These are phyloP conservation scores for Drosophila borborema DNA, from an alignment of 2,888 invertebrate genomes.

Conservation along the genomic window DNA sequence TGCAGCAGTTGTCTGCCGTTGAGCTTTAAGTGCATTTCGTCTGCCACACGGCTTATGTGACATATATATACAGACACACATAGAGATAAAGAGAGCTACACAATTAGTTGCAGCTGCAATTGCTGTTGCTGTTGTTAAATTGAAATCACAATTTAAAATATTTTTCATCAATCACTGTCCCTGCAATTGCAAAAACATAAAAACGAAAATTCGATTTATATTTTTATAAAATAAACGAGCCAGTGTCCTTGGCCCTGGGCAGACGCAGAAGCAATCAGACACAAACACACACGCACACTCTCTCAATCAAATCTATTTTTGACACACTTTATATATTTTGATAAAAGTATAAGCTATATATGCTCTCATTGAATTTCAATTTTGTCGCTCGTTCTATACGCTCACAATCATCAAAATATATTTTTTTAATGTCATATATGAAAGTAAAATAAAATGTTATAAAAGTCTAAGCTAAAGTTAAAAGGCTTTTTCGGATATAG, in stretches of 20 bases:
- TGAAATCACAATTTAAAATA: constrained; percentile 54
- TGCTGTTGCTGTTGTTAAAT: constrained; percentile 20
- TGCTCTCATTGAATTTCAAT: constrained; percentile 66
- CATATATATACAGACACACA: constrained; percentile 44
- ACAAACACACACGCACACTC: neutral
- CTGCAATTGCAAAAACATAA: constrained; percentile 29
- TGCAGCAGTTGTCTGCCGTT: constrained; percentile 50
- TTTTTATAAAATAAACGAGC: constrained; percentile 6
- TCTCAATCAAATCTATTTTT: constrained; percentile 2
- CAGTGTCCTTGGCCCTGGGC: constrained; percentile 27
- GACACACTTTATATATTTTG: neutral
- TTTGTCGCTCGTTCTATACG: constrained; percentile 35
- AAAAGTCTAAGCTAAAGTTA: neutral
- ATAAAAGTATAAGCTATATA: constrained; percentile 12
- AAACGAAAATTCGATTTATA: constrained; percentile 20
- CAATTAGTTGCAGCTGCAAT: constrained; percentile 58
- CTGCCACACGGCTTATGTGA: constrained; percentile 31
- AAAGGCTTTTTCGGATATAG: neutral
- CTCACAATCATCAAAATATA: constrained; percentile 1
- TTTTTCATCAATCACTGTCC: constrained; percentile 80
- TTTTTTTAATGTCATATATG: neutral
- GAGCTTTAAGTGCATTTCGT: constrained; percentile 59
- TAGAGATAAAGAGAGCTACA: neutral
- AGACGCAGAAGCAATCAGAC: neutral
- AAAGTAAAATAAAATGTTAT: neutral